phyloP scores from a whole-genome alignment of 2,797 vertebrate genomes.

The Chaunax sp. region DNA sequence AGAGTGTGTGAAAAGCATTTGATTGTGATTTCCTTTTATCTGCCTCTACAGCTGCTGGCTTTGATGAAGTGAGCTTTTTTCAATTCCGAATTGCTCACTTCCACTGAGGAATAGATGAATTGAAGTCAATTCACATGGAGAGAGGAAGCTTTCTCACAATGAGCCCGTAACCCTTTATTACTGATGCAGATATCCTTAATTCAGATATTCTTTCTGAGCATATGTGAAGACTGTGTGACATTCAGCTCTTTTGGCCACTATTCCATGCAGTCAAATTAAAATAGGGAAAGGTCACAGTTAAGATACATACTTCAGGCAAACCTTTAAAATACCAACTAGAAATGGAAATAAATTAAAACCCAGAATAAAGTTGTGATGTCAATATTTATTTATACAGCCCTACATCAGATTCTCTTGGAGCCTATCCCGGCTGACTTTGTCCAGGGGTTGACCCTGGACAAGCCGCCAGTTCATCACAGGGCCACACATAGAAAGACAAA shows the following conservation, averaged over 20 bases:
- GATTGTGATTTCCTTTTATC: slow-evolving; percentile 70
- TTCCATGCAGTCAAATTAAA: slow-evolving; percentile 52
- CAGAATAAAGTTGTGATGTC: too few relatives aligned
- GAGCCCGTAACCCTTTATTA: slow-evolving; percentile 39
- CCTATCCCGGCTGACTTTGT: too few relatives aligned
- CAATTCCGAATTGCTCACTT: slow-evolving; percentile 55
- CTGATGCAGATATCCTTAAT: slow-evolving; percentile 22
- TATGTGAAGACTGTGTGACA: slow-evolving; percentile 34
- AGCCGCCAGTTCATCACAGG: too few relatives aligned
- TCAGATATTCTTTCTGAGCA: slow-evolving; percentile 22
- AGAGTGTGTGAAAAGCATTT: slow-evolving; percentile 38
- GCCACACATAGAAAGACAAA: too few relatives aligned
- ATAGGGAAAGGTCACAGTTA: slow-evolving; percentile 14
- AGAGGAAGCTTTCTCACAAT: slow-evolving; percentile 48
- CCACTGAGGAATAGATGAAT: slow-evolving; percentile 55
- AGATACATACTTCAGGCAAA: slow-evolving; percentile 22
- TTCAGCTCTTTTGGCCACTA: slow-evolving; percentile 33
- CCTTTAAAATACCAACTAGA: slow-evolving; percentile 44
- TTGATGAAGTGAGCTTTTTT: slow-evolving; percentile 61
- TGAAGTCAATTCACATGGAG: slow-evolving; percentile 41
- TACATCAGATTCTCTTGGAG: too few relatives aligned
- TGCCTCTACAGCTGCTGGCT: slow-evolving; percentile 66
- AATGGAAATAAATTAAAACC: too few relatives aligned
- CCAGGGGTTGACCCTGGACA: too few relatives aligned
- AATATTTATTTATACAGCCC: slow-evolving; percentile 53